Evolutionary conservation across 2,888 invertebrate genomes (phyloP).

Genomic region (Agrochola macilenta): DNA sequence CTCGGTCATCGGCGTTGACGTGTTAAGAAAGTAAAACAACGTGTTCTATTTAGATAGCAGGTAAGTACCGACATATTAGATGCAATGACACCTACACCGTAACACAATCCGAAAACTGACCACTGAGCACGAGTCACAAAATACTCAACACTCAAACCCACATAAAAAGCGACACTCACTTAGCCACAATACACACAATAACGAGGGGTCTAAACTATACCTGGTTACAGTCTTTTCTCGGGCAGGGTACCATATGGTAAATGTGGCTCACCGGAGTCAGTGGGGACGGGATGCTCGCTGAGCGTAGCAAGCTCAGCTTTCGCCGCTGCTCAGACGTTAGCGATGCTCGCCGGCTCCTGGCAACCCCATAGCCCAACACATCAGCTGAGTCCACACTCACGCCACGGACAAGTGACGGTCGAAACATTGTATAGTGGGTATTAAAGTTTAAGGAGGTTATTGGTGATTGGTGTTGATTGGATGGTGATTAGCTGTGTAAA

Average conservation of each 20-base stretch:
- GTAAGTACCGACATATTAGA: not conserved
- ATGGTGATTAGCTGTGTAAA: constrained; percentile 39
- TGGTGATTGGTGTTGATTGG: constrained; percentile 16
- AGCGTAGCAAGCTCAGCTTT: constrained; percentile 84
- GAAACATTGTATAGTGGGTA: constrained; percentile 77
- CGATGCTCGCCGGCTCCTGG: constrained; percentile 88
- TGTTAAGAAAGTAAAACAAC: not conserved
- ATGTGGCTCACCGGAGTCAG: constrained; percentile 90
- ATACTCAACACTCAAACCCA: constrained; percentile 19
- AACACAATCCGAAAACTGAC: not conserved
- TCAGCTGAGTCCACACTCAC: constrained; percentile 83
- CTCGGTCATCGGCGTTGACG: not conserved
- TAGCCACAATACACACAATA: constrained; percentile 62
- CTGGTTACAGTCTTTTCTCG: constrained; percentile 89
- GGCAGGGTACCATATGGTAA: constrained; percentile 90
- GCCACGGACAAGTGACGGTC: constrained; percentile 83
- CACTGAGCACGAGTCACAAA: not conserved
- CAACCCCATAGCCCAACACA: constrained; percentile 80
- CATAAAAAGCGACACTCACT: constrained; percentile 61
- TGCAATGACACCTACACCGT: not conserved
- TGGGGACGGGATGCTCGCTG: constrained; percentile 83
- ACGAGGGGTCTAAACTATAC: constrained; percentile 74
- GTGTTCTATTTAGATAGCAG: not conserved
- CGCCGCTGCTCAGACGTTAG: constrained; percentile 86
- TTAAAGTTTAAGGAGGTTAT: constrained; percentile 25